Evolutionary conservation across 2,888 invertebrate genomes (phyloP), one percentile per base, ranked within the genome.

Genomic region (Xylocampa areola): DNA sequence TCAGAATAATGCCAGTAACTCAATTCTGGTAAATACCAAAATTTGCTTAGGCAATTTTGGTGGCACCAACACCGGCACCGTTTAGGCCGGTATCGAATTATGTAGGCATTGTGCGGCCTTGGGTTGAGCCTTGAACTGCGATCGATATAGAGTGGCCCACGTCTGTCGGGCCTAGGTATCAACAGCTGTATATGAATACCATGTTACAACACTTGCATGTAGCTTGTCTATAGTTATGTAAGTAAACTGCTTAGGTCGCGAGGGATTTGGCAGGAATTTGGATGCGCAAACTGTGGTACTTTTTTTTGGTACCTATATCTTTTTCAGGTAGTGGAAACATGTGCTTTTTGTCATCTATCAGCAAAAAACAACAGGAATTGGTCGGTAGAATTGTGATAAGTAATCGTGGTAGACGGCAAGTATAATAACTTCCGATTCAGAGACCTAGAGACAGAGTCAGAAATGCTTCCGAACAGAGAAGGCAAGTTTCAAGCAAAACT

Each of bases 101-200:
- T 67, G 52, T 62, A 72, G 53, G 48, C 58, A 35, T 39, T 65
- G 62, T 27, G 32, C 60, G 82, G 77, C 81, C 82, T 84, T 80
- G 80, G 36, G 36, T 40, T 52, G 68, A 65, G 79, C 87, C 85
- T 87, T 86, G 87, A 81, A 82, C 75, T 52, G 45, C 81, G 85
- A 87, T 87, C 86, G 79, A 87, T 83, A 82, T 80, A 74, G 58
- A 71, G 68, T 75, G 68, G 73, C 76, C 76, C 60, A 61, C 58
- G 68, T 68, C 75, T 68, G 60, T 53, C 61, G 57, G 73, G 72
- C 61, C 67, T 72, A 50, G 60, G 64, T 66, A 73, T 69, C 63
- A 67, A 71, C 58, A 62, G 51, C 32, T 67, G 37, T 70, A 44
- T 48, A 53, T 58, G 51, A 57, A 53, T 51, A 54, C 54, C 36